Conservation (phyloP, 2,113 vertebrate species). For the Xiphorhynchus elegans region DNA sequence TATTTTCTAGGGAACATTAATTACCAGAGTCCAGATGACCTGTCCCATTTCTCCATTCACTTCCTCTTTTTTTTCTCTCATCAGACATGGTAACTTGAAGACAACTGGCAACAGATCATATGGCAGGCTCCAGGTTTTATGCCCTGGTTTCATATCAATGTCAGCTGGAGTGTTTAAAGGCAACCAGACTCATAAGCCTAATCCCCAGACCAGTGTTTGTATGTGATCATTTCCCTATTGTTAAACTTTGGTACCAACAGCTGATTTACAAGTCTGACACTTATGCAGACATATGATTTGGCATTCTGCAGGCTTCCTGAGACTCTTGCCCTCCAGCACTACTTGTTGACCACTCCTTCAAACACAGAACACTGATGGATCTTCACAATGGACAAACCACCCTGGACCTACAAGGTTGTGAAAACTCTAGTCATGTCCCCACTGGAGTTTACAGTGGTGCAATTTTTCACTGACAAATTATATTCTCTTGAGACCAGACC, state of each 20-base stretch:
- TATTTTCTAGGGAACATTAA: slow-evolving; percentile 68
- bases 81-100: background rate
- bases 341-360: background rate
- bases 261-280: slow-evolving; percentile 51
- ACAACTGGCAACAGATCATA: slow-evolving; percentile 32
- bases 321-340: background rate
- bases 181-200: slow-evolving; percentile 1
- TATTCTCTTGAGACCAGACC: background rate
- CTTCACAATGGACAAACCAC: background rate
- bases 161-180: slow-evolving; percentile 35
- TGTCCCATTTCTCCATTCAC: slow-evolving; percentile 30
- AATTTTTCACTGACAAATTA: background rate
- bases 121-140: slow-evolving; percentile 23
- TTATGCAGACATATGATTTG: background rate
- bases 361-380: background rate
- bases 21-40: slow-evolving; percentile 41
- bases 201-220: background rate
- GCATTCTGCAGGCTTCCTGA: background rate
- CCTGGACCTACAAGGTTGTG: background rate
- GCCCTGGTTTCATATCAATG: background rate
- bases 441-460: background rate
- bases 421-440: background rate
- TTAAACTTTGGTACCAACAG: slow-evolving; percentile 31
- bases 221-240: background rate
- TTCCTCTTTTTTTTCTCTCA: slow-evolving; percentile 13